Evolutionary conservation across 2,888 invertebrate genomes (phyloP).

Genomic region (Ypsolopha scabrella): DNA sequence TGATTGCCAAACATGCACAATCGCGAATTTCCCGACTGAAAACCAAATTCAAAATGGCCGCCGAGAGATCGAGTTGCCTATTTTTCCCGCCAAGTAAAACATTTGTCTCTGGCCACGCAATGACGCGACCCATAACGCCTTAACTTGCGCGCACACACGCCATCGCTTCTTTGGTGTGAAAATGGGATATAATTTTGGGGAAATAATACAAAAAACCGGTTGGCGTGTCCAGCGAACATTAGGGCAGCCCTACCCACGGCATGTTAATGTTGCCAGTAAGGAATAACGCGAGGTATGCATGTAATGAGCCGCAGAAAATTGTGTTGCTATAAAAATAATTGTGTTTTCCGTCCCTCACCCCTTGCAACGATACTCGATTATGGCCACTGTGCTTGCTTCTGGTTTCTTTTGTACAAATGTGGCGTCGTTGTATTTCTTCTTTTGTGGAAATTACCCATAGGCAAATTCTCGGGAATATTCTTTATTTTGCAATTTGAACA

Average conservation of each 20-base stretch:
- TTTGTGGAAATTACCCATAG: not conserved
- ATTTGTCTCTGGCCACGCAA: conserved; percentile 48
- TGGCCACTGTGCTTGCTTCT: conserved; percentile 10
- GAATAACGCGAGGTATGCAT: conserved; percentile 54
- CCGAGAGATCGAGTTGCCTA: conserved; percentile 14
- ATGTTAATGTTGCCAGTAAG: conserved; percentile 61
- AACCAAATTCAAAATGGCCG: conserved; percentile 23
- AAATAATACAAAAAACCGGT: conserved; percentile 65
- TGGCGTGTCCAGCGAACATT: conserved; percentile 66
- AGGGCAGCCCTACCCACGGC: conserved; percentile 57
- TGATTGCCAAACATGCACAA: not conserved
- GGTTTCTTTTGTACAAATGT: conserved; percentile 1
- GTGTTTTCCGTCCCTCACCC: conserved; percentile 45
- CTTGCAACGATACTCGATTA: conserved; percentile 45
- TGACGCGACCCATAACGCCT: conserved; percentile 30
- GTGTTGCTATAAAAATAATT: conserved; percentile 70
- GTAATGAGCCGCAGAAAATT: conserved; percentile 69
- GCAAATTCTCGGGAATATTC: too few species aligned
- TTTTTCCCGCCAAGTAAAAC: conserved; percentile 17
- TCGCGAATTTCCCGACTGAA: not conserved
- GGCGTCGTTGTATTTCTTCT: not conserved
- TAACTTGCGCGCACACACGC: conserved; percentile 36
- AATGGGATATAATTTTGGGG: conserved; percentile 66
- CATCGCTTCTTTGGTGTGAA: conserved; percentile 49
- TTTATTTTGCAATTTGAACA: not conserved